Base-by-base conservation (phyloP, 2,797 vertebrate species). In the Rhinophrynus dorsalis region DNA sequence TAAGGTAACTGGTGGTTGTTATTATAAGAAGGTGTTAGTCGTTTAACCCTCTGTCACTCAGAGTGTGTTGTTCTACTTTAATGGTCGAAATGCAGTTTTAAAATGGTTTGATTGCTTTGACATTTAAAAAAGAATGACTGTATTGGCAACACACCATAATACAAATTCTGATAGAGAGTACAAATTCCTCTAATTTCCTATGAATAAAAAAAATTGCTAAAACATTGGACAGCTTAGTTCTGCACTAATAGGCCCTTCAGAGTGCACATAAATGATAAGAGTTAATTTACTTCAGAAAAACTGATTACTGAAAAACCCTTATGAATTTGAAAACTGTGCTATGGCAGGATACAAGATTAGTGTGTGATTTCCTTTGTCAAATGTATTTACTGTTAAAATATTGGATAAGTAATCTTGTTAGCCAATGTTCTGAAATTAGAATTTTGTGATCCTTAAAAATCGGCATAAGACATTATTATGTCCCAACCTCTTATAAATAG, bases 301-400 rank as follows among this genome's bases (percentile, higher is more conserved):
- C 74, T 83, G 75, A 86, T 84, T 85, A 82, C 42, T 21, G 65
- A 23, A 44, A 79, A 85, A 59, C 51, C 78, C 78, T 61, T 73
- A 68, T 79, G 80, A 80, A 78, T 81, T 84, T 81, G 74, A 78
- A 82, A 84, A 81, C 60, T 74, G 42, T 76, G 74, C 77, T 62
- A 27, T 77, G 54, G 77, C 78, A 78, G 82, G 70, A 81, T 82
- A 80, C 67, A 77, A 83, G 78, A 82, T 84, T 80, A 85, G 69
- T 69, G 69, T n/a, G 78, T 76, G 84, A 84, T 84, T 85, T 74
- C 79, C 76, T 82, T 81, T 77, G 80, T 81, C 79, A 85, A 82
- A 83, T 27, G 68, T 86, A 82, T 84, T 86, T 86, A 75, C 76
- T 78, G 74, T 80, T 80, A 85, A 84, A 83, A 83, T 87, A 83